These are phyloP conservation scores for Slavum lentiscoides DNA, from an alignment of 2,888 invertebrate genomes.

Conservation along the genomic window DNA sequence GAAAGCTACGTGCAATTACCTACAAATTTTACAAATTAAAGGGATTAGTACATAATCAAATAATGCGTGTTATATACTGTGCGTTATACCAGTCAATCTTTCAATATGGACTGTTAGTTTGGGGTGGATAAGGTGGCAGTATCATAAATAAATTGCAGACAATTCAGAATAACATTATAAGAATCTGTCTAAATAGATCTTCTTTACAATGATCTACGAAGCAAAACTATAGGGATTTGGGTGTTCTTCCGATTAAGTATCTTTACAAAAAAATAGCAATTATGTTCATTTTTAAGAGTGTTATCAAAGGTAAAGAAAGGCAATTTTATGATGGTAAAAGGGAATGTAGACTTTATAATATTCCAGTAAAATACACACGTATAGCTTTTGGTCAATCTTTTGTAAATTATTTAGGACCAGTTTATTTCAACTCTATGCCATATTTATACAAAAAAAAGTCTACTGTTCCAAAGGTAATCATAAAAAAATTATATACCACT, in stretches of 20 bases:
- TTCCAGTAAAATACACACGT: too few species aligned
- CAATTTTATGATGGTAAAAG: conserved; percentile 4
- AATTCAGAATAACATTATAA: neutral
- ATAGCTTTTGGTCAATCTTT: neutral
- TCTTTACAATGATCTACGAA: neutral
- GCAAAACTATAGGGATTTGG: neutral
- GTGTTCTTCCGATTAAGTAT: too few species aligned
- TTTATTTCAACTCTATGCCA: neutral
- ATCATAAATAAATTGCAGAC: neutral
- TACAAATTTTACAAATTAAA: neutral
- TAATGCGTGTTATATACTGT: neutral
- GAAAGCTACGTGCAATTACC: neutral
- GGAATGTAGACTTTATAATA: conserved; percentile 3
- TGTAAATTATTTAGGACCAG: too few species aligned
- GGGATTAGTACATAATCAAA: neutral
- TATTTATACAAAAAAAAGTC: neutral
- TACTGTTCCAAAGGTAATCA: neutral
- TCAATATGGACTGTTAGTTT: neutral
- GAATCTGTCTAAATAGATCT: neutral
- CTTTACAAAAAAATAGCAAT: neutral
- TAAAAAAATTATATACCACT: neutral
- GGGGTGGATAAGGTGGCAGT: neutral
- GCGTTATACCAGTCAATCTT: neutral
- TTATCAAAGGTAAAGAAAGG: neutral
- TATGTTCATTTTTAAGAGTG: neutral